These are phyloP conservation scores for Megatriorchis doriae DNA, from an alignment of 2,113 vertebrate genomes.

Conservation along the genomic window DNA sequence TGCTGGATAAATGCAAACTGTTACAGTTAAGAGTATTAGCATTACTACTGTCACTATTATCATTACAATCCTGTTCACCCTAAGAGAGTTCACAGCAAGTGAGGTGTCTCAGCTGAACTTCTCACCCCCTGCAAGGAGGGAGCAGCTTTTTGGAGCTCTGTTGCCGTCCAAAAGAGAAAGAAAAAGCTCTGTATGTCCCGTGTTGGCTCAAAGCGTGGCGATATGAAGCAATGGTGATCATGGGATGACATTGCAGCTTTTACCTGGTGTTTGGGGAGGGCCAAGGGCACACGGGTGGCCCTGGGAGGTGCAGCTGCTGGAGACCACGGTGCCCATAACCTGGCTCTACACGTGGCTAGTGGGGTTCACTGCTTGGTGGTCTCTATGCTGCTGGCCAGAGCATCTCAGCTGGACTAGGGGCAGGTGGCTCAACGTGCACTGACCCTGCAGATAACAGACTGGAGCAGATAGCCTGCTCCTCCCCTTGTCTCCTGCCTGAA, in stretches of 20 bases:
- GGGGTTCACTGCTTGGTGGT: background rate
- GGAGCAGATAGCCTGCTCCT: background rate
- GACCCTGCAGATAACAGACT: fast-evolving
- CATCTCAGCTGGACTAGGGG: background rate
- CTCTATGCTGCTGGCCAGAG: background rate
- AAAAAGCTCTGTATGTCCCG: background rate
- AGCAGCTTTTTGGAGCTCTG: conserved; percentile 18
- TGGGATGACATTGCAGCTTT: conserved; percentile 44
- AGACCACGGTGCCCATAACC: background rate
- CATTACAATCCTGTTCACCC: background rate
- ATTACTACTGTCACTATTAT: background rate
- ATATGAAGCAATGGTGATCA: conserved; percentile 57
- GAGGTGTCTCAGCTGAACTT: conserved; percentile 12
- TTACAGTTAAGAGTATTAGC: background rate
- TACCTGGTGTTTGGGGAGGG: background rate
- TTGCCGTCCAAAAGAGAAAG: conserved; percentile 30
- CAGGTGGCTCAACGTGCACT: background rate
- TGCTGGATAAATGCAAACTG: conserved; percentile 21
- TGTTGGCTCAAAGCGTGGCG: conserved; percentile 37
- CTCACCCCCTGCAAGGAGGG: conserved; percentile 7
- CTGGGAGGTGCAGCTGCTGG: background rate
- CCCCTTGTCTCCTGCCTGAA: background rate
- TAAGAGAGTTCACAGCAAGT: background rate
- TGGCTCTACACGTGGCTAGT: background rate
- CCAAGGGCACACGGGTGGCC: background rate